phyloP scores from a whole-genome alignment of 2,888 invertebrate genomes.

The Spodoptera littoralis region DNA sequence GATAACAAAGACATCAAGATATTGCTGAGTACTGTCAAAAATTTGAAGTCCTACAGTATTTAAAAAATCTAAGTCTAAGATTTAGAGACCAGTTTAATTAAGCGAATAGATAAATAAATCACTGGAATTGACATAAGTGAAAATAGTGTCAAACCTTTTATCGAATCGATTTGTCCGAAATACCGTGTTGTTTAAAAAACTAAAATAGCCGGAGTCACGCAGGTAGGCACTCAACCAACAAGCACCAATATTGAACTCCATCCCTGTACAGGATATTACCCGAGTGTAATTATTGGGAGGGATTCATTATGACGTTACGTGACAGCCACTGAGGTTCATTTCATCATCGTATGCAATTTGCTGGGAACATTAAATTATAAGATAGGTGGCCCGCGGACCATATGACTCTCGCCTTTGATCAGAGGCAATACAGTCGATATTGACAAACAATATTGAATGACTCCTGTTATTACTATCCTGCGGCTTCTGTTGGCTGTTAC shows the following conservation, averaged over 20 bases:
- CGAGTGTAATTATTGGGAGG: constrained; percentile 79
- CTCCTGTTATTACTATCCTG: constrained; percentile 47
- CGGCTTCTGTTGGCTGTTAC: constrained; percentile 61
- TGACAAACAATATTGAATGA: constrained; percentile 46
- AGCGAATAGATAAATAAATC: too few relatives aligned
- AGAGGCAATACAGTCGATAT: constrained; percentile 55
- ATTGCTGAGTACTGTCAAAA: too few relatives aligned
- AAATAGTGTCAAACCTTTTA: too few relatives aligned
- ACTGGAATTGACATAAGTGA: too few relatives aligned
- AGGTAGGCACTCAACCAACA: constrained; percentile 1
- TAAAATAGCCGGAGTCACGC: too few relatives aligned
- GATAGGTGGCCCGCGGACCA: constrained; percentile 59
- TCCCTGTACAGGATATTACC: constrained; percentile 72
- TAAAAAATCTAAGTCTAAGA: too few relatives aligned
- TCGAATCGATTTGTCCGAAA: too few relatives aligned
- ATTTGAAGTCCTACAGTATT: too few relatives aligned
- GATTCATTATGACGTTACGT: constrained; percentile 83
- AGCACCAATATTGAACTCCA: constrained; percentile 40
- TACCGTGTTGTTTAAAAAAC: too few relatives aligned
- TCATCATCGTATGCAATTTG: constrained; percentile 74
- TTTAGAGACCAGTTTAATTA: too few relatives aligned
- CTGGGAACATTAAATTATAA: constrained; percentile 71
- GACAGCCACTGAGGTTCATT: constrained; percentile 72
- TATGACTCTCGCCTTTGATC: constrained; percentile 56
- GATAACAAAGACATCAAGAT: too few relatives aligned